Conservation (phyloP, 1,140 invertebrate genomes). For the Globodera ellingtonae region DNA sequence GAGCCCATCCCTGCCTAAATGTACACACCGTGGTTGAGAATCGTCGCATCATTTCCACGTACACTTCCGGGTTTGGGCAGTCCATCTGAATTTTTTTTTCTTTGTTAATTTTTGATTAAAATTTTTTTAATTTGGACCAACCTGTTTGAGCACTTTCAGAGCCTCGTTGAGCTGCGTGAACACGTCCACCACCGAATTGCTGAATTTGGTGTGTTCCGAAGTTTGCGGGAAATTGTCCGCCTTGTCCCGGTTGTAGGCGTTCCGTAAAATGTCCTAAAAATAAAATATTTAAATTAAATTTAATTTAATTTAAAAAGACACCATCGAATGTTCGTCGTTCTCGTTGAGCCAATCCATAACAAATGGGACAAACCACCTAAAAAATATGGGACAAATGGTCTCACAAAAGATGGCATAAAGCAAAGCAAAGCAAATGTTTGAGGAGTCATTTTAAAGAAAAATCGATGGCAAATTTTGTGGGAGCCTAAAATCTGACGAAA, state of each 20-base stretch:
- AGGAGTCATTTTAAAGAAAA: too few relatives aligned
- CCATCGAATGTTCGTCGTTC: slow-evolving; percentile 95
- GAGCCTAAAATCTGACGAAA: too few relatives aligned
- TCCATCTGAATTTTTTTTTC: slow-evolving; percentile 51
- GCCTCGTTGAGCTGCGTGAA: slow-evolving; percentile 99
- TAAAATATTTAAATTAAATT: background rate
- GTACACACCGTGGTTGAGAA: slow-evolving; percentile 82
- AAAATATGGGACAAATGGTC: slow-evolving; percentile 15
- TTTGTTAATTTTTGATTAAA: too few relatives aligned
- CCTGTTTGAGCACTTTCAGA: slow-evolving; percentile 97
- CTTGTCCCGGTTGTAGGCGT: slow-evolving; percentile 96
- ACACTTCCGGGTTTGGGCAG: slow-evolving; percentile 85
- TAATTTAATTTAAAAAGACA: background rate
- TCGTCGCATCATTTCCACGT: slow-evolving; percentile 92
- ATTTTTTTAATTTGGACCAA: slow-evolving; percentile 65
- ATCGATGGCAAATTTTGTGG: too few relatives aligned
- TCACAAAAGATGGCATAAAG: too few relatives aligned
- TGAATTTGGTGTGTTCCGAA: slow-evolving; percentile 96
- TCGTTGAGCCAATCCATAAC: slow-evolving; percentile 99
- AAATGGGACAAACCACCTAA: slow-evolving; percentile 96
- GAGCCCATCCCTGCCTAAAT: background rate
- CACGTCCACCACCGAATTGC: slow-evolving; percentile 99
- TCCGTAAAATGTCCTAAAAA: slow-evolving; percentile 85
- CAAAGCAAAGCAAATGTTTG: too few relatives aligned
- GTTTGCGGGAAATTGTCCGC: slow-evolving; percentile 98